Conservation (phyloP, 2,113 vertebrate genomes). For the Halcyon malimbica region DNA sequence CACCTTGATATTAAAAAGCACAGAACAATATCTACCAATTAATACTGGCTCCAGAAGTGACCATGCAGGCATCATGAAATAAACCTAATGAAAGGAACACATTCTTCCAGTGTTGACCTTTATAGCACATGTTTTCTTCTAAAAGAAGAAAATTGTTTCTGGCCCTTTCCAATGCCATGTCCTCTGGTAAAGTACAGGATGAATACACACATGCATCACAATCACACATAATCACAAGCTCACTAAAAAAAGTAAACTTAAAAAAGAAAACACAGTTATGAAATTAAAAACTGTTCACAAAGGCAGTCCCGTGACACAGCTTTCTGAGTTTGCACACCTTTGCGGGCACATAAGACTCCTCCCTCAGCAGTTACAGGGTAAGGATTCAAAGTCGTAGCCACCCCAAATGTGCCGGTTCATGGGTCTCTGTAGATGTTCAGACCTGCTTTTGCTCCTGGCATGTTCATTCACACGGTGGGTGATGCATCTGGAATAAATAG, state of each 20-base stretch:
- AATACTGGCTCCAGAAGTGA: conserved; percentile 5
- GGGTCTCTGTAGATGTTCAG: not conserved
- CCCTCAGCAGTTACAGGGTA: not conserved
- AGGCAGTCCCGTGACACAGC: not conserved
- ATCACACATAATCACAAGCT: not conserved
- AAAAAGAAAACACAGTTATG: not conserved
- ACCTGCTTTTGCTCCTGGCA: not conserved
- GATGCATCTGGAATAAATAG: not conserved
- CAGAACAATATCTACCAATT: conserved; percentile 10
- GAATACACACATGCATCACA: not conserved
- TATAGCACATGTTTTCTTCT: not conserved
- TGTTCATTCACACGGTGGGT: not conserved
- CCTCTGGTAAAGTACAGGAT: not conserved
- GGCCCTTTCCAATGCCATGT: not conserved
- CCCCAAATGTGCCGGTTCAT: not conserved
- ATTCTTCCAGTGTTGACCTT: conserved; percentile 3
- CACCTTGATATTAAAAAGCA: conserved; percentile 25
- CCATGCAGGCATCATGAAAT: not conserved
- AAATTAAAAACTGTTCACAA: not conserved
- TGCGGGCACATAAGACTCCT: not conserved
- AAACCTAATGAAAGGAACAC: conserved; percentile 30
- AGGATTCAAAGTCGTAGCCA: not conserved
- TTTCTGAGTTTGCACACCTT: not conserved
- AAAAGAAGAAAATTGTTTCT: conserved; percentile 1
- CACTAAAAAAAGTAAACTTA: not conserved